A percentile compares a stretch with the other conserved stretches of the same genome.
phyloP scores from a whole-genome alignment of 1,140 invertebrate genomes.

The Vanessa tameamea region DNA sequence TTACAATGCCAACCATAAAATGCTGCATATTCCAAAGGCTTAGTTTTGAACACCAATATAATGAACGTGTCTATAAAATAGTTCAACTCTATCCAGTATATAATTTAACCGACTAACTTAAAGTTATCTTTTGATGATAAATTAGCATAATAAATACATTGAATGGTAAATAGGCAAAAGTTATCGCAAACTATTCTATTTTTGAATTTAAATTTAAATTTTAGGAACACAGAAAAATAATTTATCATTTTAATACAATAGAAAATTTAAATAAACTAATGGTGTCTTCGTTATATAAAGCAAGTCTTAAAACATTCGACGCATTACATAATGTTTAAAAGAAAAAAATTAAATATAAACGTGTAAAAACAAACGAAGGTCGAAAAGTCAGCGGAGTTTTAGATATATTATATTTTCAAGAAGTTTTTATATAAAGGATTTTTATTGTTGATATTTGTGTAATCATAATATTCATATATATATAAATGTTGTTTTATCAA shows the following conservation, averaged over 20 bases:
- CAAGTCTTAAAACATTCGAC: background rate
- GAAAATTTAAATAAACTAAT: conserved; percentile 1
- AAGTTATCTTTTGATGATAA: conserved; percentile 23
- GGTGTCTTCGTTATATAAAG: background rate
- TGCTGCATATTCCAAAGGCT: too few relatives aligned
- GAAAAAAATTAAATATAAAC: background rate
- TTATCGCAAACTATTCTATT: background rate
- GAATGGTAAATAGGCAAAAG: conserved; percentile 2
- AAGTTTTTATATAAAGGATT: background rate
- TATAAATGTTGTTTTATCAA: too few relatives aligned
- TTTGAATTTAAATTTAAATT: too few relatives aligned
- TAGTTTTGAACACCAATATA: too few relatives aligned
- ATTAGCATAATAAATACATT: conserved; percentile 18
- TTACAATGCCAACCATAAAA: too few relatives aligned
- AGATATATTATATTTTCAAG: background rate
- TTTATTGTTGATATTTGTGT: too few relatives aligned
- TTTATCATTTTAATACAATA: conserved; percentile 2
- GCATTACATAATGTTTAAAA: background rate
- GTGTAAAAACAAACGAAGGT: background rate
- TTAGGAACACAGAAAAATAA: too few relatives aligned
- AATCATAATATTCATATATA: too few relatives aligned
- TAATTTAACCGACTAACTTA: background rate
- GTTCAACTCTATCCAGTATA: background rate
- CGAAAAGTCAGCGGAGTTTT: background rate
- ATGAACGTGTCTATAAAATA: too few relatives aligned